Evolutionary conservation across 1,140 invertebrate genomes (phyloP), one percentile per base, ranked within the genome.

Genomic region (Diorhabda elongata): DNA sequence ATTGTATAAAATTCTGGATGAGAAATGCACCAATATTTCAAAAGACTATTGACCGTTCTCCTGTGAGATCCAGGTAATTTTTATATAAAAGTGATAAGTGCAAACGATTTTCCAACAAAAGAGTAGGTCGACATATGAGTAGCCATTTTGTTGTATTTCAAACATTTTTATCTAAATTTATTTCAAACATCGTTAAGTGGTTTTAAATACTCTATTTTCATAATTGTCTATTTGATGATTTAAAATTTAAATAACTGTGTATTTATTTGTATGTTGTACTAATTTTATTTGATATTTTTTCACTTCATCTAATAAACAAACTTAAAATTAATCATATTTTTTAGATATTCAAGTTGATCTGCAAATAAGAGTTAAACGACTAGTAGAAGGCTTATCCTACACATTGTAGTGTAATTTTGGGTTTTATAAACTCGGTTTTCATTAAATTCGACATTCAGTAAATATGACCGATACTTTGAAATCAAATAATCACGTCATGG

Each of bases 381-480:
- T 61, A 61, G 9, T 43, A 26, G 26, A 26, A 61, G 42, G 42
- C 59, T 65, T 57, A 57, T 60, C 65, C 76, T 78, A 76, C 79
- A 79, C 75, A 78, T 79, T 79, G 76, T 78, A 76, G 77, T 69
- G 68, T 66, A 71, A 67, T 68, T 70, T 71, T 78, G 76, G 77
- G 77, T 80, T 80, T 80, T 76, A 78, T 78, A 79, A 79, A 79
- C 77, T 76, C 74, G 62, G 69, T 69, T 75, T 76, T 75, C 73
- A 70, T 68, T 71, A 70, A 45, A 72, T 69, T 70, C 60, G 42
- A 61, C 66, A 26, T 26, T 26, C 26, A 74, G 77, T 76, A 67
- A 82, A 80, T 79, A 81, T 82, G 76, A 81, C 80, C 56, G 80
- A 82, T 72, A 82, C 76, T 64, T 69, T 82, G 68, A 79, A 76